A percentile compares a stretch with the other conserved stretches of the same genome.
phyloP scores from a whole-genome alignment of 2,888 invertebrate genomes.

The Platerodrilus igneus region DNA sequence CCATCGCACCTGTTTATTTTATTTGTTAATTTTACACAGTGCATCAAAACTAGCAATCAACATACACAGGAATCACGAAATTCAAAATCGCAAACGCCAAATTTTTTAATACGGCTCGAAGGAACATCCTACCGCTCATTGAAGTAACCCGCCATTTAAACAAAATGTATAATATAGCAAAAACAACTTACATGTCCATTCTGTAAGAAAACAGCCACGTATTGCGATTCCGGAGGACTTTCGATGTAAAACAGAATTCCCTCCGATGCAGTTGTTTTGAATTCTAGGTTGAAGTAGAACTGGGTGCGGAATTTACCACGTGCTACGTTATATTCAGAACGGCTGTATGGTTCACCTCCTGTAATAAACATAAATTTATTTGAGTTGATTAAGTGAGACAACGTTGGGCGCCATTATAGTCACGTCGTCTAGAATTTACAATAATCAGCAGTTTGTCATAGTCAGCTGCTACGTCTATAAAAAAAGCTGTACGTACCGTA shows the following conservation, averaged over 20 bases:
- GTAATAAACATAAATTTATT: constrained; percentile 20
- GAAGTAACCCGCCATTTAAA: too few species aligned
- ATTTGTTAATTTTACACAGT: too few species aligned
- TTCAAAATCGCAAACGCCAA: too few species aligned
- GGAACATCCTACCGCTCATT: too few species aligned
- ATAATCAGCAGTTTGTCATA: constrained; percentile 11
- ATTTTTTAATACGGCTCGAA: too few species aligned
- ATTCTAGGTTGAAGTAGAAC: constrained; percentile 71
- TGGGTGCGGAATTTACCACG: constrained; percentile 57
- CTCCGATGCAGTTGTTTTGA: constrained; percentile 70
- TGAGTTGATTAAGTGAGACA: constrained; percentile 12
- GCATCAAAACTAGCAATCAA: too few species aligned
- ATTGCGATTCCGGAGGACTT: constrained; percentile 57
- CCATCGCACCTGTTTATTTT: too few species aligned
- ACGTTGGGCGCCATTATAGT: not conserved
- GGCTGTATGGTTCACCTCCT: constrained; percentile 65
- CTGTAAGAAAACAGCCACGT: constrained; percentile 69
- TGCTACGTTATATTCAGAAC: constrained; percentile 63
- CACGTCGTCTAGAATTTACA: not conserved
- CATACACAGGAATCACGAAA: too few species aligned
- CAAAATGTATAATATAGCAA: too few species aligned
- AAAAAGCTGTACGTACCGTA: constrained; percentile 60
- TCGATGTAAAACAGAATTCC: constrained; percentile 82
- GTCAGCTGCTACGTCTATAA: too few species aligned
- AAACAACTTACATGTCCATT: constrained; percentile 63